Evolutionary conservation across 2,113 vertebrate species (phyloP).

Genomic region (Chaenogobius annularis): DNA sequence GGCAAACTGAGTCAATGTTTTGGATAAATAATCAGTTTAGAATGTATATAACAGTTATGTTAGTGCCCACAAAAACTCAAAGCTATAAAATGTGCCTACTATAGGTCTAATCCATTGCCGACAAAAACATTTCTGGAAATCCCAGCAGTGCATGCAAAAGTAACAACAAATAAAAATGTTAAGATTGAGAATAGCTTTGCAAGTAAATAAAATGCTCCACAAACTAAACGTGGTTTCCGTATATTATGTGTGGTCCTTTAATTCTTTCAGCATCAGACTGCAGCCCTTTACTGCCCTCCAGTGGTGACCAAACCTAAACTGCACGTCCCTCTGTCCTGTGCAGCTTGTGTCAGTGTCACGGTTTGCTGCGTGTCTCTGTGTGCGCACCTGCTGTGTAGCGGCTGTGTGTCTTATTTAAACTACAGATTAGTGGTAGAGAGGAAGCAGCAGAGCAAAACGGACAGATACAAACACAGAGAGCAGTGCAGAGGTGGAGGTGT

Average conservation of each 20-base stretch:
- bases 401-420: slow-evolving; percentile 61
- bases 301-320: slow-evolving; percentile 48
- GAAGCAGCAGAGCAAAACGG: slow-evolving; percentile 50
- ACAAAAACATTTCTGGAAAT: too few species aligned
- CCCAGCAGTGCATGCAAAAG: too few species aligned
- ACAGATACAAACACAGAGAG: slow-evolving; percentile 55
- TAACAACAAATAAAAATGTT: too few species aligned
- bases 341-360: slow-evolving; percentile 29
- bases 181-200: not conserved
- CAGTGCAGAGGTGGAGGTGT: slow-evolving; percentile 18
- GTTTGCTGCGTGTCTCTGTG: slow-evolving; percentile 31
- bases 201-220: not conserved
- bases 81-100: too few species aligned
- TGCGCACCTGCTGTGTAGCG: slow-evolving; percentile 21
- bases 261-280: slow-evolving; percentile 1
- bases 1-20: too few species aligned
- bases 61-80: too few species aligned
- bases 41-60: too few species aligned
- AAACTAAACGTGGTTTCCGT: not conserved
- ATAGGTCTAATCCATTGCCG: too few species aligned
- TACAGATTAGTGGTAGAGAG: slow-evolving; percentile 62
- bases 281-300: slow-evolving; percentile 69
- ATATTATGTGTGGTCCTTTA: not conserved
- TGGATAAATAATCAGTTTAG: too few species aligned
- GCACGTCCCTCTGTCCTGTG: slow-evolving; percentile 8